Percentiles rank a stretch among this genome's conserved stretches.
These are phyloP conservation scores for Rhingia campestris DNA, from an alignment of 2,888 invertebrate genomes.

Conservation along the genomic window DNA sequence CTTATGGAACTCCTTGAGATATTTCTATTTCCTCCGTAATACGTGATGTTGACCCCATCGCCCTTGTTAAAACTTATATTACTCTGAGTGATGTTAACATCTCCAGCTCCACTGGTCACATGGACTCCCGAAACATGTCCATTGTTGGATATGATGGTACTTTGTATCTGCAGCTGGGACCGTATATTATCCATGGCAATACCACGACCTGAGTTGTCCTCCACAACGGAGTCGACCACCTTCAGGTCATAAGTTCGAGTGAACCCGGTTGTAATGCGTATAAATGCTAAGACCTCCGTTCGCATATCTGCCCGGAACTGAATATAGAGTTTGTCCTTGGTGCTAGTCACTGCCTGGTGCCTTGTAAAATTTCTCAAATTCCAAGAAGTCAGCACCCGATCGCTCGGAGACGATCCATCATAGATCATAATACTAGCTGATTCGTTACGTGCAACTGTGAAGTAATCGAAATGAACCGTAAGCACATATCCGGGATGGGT, in stretches of 20 bases:
- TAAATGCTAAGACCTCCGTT: slow-evolving; percentile 89
- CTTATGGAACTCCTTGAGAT: slow-evolving; percentile 93
- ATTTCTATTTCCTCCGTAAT: slow-evolving; percentile 96
- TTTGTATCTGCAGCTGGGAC: slow-evolving; percentile 93
- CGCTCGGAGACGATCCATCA: slow-evolving; percentile 89
- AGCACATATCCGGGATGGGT: slow-evolving; percentile 90
- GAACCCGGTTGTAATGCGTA: slow-evolving; percentile 90
- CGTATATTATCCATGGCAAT: slow-evolving; percentile 95
- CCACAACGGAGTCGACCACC: slow-evolving; percentile 91
- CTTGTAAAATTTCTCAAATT: slow-evolving; percentile 92
- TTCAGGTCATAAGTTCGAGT: slow-evolving; percentile 93
- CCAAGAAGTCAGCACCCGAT: slow-evolving; percentile 88
- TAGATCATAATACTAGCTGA: slow-evolving; percentile 90
- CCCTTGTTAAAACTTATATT: slow-evolving; percentile 95
- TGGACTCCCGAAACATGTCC: slow-evolving; percentile 95
- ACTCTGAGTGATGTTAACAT: slow-evolving; percentile 96
- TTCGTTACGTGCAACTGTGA: slow-evolving; percentile 89
- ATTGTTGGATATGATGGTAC: slow-evolving; percentile 92
- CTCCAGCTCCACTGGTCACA: slow-evolving; percentile 94
- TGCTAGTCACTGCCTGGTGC: slow-evolving; percentile 94
- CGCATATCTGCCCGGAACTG: slow-evolving; percentile 89
- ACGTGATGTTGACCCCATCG: slow-evolving; percentile 97
- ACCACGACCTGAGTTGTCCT: slow-evolving; percentile 97
- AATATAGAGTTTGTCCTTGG: slow-evolving; percentile 90
- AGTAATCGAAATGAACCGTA: slow-evolving; percentile 92